A percentile compares a stretch with the other conserved stretches of the same genome.
phyloP scores from a whole-genome alignment of 1,140 invertebrate genomes.

The Scylla paramamosain region DNA sequence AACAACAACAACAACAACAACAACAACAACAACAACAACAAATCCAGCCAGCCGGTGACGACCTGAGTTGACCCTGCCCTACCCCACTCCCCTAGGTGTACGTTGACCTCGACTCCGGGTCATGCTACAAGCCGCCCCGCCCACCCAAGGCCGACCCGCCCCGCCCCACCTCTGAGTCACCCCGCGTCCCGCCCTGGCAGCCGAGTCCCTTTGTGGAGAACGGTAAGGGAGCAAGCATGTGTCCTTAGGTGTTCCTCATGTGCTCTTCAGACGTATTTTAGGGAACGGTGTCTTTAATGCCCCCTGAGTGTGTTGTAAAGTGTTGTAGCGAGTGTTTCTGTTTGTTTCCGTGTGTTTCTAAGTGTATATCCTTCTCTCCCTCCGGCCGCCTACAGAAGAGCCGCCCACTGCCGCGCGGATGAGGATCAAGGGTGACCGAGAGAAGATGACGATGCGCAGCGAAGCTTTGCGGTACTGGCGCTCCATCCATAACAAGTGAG shows the following conservation, averaged over 20 bases:
- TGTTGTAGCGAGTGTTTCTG: not conserved
- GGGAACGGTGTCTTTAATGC: not conserved
- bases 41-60: not conserved
- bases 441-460: slow-evolving; percentile 70
- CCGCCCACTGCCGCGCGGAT: slow-evolving; percentile 52
- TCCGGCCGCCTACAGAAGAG: not conserved
- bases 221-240: not conserved
- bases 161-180: not conserved
- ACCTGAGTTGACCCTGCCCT: not conserved
- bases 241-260: not conserved
- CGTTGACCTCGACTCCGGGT: slow-evolving; percentile 48
- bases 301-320: not conserved
- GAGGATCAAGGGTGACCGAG: slow-evolving; percentile 61
- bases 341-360: not conserved
- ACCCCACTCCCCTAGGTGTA: slow-evolving; percentile 2
- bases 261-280: not conserved
- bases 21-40: too few relatives aligned
- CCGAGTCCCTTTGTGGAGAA: not conserved
- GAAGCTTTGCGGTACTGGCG: slow-evolving; percentile 68
- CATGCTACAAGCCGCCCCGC: slow-evolving; percentile 65
- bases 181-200: slow-evolving; percentile 13
- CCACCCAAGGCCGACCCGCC: slow-evolving; percentile 34
- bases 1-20: too few relatives aligned
- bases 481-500: slow-evolving; percentile 66
- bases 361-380: not conserved